Evolutionary conservation across 1,140 invertebrate genomes (phyloP).

Genomic region (Camponotus floridanus): DNA sequence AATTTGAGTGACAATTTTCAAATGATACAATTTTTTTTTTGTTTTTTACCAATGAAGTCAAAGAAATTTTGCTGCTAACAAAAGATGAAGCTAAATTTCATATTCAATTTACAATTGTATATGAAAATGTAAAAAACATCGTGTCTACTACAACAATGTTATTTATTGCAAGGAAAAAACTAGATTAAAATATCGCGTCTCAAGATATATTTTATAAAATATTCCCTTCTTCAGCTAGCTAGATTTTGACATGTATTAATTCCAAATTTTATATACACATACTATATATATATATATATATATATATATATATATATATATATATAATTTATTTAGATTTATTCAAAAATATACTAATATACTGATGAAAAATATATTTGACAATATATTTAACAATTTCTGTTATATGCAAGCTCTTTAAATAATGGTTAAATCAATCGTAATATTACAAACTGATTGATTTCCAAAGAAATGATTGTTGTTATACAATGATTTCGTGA

Average conservation of each 20-base stretch:
- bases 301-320: not conserved
- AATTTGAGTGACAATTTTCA: no score
- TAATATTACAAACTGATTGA: no score
- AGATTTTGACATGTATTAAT: constrained; percentile 9
- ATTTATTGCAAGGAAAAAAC: constrained; percentile 12
- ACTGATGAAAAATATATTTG: not conserved
- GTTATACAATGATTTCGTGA: not conserved
- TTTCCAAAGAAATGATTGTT: not conserved
- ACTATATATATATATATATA: not conserved
- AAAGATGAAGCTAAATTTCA: not conserved
- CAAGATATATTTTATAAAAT: constrained; percentile 22
- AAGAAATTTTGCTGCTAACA: no score
- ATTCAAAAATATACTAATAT: constrained; percentile 40
- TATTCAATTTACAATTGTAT: constrained; percentile 1
- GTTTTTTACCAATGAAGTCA: no score
- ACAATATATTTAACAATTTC: not conserved
- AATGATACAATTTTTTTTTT: no score
- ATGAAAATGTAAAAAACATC: not conserved
- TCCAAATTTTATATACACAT: not conserved
- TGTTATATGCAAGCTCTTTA: constrained; percentile 1
- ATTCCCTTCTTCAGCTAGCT: not conserved
- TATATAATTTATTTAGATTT: not conserved
- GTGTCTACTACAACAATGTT: not conserved
- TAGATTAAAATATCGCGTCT: constrained; percentile 17
- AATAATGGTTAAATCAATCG: not conserved